Evolutionary conservation across 64 coral and sea anemone species (phyloP).

Genomic region (Porites australiensis): DNA sequence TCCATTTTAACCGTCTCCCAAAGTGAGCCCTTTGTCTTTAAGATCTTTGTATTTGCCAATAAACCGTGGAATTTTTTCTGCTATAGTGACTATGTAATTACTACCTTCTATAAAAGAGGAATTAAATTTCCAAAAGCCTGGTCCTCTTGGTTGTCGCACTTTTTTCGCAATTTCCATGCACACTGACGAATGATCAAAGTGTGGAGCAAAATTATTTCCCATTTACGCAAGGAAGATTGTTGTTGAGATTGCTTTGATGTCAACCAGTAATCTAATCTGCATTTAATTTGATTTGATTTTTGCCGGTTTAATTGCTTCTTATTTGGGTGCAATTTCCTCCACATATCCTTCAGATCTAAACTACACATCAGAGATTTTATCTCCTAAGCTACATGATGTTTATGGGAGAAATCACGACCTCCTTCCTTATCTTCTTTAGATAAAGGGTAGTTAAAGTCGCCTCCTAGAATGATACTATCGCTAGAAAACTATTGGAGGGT

Average conservation of each 20-base stretch:
- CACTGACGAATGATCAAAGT: neutral
- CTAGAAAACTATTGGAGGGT: too few relatives aligned
- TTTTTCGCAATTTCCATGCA: neutral
- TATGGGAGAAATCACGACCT: too few relatives aligned
- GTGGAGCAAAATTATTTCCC: neutral
- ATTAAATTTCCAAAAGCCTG: neutral
- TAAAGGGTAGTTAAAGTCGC: too few relatives aligned
- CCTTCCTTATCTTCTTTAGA: too few relatives aligned
- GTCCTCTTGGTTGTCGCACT: neutral
- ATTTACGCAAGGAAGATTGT: neutral
- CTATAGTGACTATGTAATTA: neutral
- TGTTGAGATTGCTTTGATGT: neutral
- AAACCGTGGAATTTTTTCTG: neutral
- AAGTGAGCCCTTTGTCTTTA: neutral
- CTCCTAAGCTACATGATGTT: too few relatives aligned
- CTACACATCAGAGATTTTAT: too few relatives aligned
- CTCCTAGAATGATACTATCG: too few relatives aligned
- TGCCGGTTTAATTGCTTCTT: neutral
- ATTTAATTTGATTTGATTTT: neutral
- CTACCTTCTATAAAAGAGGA: conserved; percentile 11
- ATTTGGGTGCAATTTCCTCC: too few relatives aligned
- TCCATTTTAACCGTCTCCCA: conserved; percentile 19
- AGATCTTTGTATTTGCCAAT: neutral
- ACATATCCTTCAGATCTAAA: too few relatives aligned
- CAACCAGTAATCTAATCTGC: conserved; percentile 11